Evolutionary conservation across 2,113 vertebrate species (phyloP), one percentile per base, ranked within the genome.

Genomic region (Larimichthys crocea): DNA sequence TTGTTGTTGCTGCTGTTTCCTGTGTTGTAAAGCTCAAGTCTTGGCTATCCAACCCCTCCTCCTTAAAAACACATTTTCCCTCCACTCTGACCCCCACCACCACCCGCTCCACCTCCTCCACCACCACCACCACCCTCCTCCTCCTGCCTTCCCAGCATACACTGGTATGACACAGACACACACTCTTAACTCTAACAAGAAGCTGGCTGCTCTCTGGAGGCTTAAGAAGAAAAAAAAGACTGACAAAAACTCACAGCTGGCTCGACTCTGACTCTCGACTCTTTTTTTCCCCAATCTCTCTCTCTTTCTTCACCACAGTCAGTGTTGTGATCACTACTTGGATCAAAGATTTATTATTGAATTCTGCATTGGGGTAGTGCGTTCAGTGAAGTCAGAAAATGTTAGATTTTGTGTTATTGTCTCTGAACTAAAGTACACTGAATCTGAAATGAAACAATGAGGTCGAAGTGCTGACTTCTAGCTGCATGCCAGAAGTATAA

Each of bases 181-280:
- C 70, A 79, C 61, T 26, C 26, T 24, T 26, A 26, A 26, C 26
- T 26, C 49, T n/a, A 55, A 44, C 61, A 53, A 84, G 70, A 59
- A 61, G 55, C 77, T 52, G 59, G 67, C 57, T 72, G 56, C 75
- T 83, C 85, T 85, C 80, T 16, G n/a, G 85, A 35, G 85, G 72
- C 75, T 88, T 83, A 64, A 84, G 84, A 62, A 26, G 61, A 57
- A 77, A 20, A 63, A 82, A 49, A 60, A 24, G 55, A 0, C 74
- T 89, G 89, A 93, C 83, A 59, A 17, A 88, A 86, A 76, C 72
- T 71, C 86, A 90, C 92, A 93, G 91, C 89, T 93, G 92, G 76
- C 70, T 67, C 79, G 42, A 80, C 77, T 65, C 46, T 15, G 17
- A 26, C 26, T 26, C 26, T 26, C 26, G 26, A 26, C 26, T 26